Conservation (phyloP, 2,113 vertebrate species). For the Sorex araneus region DNA sequence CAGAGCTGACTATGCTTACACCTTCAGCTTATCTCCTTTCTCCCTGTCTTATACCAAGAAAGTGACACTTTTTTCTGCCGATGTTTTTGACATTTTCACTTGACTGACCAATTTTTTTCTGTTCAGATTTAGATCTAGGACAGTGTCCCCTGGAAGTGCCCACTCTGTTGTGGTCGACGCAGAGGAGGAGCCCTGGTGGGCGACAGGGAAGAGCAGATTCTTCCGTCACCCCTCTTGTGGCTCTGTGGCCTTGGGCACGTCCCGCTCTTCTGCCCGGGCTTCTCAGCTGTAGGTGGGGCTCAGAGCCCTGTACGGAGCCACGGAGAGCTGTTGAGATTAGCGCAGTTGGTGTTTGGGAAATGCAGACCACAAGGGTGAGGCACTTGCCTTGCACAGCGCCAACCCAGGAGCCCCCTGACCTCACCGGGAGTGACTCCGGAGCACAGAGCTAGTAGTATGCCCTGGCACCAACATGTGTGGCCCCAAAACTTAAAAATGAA, state of each 20-base stretch:
- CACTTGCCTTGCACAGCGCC: too few species aligned
- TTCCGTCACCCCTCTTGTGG: neutral
- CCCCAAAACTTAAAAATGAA: too few species aligned
- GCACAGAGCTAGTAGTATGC: too few species aligned
- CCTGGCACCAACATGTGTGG: too few species aligned
- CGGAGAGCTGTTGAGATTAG: neutral
- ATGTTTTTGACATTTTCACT: neutral
- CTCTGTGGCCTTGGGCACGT: neutral
- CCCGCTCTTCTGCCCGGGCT: neutral
- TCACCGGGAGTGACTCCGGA: too few species aligned
- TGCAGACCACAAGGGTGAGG: neutral
- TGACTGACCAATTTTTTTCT: conserved; percentile 15
- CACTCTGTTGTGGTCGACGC: neutral
- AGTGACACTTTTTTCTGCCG: neutral
- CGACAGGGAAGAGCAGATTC: neutral
- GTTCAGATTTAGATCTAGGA: conserved; percentile 11
- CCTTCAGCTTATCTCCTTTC: neutral
- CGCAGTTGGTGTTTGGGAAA: neutral
- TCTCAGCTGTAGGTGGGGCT: neutral
- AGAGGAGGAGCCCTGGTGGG: neutral
- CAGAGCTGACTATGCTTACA: neutral
- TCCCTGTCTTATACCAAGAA: conserved; percentile 3
- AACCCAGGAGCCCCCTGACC: too few species aligned
- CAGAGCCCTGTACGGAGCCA: rapidly evolving
- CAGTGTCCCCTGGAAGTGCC: neutral